Base-by-base conservation (phyloP, 2,797 vertebrate species). In the Gallirallus australis region DNA sequence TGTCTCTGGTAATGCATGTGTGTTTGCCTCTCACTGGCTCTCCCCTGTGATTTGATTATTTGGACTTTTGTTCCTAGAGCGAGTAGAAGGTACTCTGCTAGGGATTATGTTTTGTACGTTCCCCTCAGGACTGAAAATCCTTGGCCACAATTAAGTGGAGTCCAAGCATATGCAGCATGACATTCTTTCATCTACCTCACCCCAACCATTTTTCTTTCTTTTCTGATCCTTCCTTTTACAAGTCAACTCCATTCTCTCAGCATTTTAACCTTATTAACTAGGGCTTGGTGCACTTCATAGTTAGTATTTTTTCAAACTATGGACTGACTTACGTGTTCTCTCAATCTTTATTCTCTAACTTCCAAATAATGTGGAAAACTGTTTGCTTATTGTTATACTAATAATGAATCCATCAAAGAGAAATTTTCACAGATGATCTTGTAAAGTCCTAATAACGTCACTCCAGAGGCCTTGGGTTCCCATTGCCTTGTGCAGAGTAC, bases 161-260 rank as follows among this genome's bases (percentile, higher is more conserved):
- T 70, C 64, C 86, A 65, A 86, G 57, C 52, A 27, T 64, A 31
- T 70, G 39, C 77, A 79, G 50, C 19, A 66, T 87, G 78, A 52
- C 23, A 21, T 69, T 79, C 39, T 82, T 94, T 81, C 54, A 63
- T 72, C 47, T 72, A 31, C 18, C 18, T 10, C 35, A 72, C 20
- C 30, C 77, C 35, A 57, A 48, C 6, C 7, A 20, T 52, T 39
- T 40, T 54, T 69, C 19, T 72, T 83, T 70, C 12, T 9, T 64
- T 94, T 93, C 47, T 83, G 3, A 94, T 94, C 56, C 47, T 79
- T n/a, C 14, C 16, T 81, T 94, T 86, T 35, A 18, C 28, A 87
- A 40, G 24, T n/a, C 54, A 81, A 14, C 21, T 91, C n/a, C 6
- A 14, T 84, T 76, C 42, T 63, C 20, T 88, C 63, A 40, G 39